phyloP scores from a whole-genome alignment of 2,113 vertebrate species.

The Ivindomyrus marchei region DNA sequence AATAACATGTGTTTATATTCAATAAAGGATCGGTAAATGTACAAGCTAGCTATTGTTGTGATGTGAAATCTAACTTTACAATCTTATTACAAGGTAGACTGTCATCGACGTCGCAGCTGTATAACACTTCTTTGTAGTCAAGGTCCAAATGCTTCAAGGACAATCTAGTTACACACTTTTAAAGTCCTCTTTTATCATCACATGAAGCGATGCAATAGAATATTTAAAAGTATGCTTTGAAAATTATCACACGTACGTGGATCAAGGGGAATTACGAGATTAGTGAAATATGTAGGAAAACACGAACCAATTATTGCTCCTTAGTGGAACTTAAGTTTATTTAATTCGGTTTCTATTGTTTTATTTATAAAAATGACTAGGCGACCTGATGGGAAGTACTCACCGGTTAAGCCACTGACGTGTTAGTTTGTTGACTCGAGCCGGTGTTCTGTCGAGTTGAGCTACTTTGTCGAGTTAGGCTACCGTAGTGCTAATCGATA shows the following conservation, averaged over 20 bases:
- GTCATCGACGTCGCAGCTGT: neutral
- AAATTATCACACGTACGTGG: neutral
- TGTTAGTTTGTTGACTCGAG: neutral
- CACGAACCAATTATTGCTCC: neutral
- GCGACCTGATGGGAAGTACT: neutral
- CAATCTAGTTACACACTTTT: neutral
- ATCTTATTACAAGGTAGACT: neutral
- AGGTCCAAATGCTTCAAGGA: neutral
- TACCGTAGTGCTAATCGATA: too few relatives aligned
- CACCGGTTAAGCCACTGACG: neutral
- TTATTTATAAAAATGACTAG: neutral
- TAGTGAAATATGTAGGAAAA: neutral
- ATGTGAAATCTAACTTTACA: neutral
- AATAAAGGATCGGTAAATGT: neutral
- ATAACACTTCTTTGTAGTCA: neutral
- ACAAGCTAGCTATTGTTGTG: neutral
- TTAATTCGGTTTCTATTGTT: neutral
- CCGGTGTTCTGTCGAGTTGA: neutral
- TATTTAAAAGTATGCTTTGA: neutral
- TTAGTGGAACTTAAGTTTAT: neutral
- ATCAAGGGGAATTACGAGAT: neutral
- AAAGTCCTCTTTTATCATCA: neutral
- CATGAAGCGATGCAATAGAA: neutral
- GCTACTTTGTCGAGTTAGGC: too few relatives aligned
- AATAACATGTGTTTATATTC: neutral